phyloP scores from a whole-genome alignment of 2,888 invertebrate species.

The Dysmachus trigonus region DNA sequence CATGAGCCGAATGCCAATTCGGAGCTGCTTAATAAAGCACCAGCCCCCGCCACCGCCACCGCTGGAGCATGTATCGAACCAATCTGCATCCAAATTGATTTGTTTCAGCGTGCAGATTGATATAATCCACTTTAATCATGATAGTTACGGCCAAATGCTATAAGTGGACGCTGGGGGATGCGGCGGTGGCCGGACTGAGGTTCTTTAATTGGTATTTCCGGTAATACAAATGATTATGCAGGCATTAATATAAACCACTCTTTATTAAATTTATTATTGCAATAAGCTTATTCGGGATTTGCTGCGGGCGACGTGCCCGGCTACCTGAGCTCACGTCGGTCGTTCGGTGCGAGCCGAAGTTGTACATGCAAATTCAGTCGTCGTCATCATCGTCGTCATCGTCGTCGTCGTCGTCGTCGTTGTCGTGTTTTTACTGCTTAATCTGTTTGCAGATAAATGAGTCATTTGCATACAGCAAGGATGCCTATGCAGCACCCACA shows the following conservation, averaged over 20 bases:
- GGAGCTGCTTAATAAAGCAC: conserved; percentile 20
- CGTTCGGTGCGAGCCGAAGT: background rate
- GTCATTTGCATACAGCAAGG: conserved; percentile 35
- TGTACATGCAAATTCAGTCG: conserved; percentile 32
- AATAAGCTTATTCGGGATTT: conserved; percentile 26
- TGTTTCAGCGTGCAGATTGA: conserved; percentile 35
- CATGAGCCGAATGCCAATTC: conserved; percentile 13
- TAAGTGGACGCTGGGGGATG: background rate
- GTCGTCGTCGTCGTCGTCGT: conserved; percentile 28
- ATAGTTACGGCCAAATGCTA: conserved; percentile 14
- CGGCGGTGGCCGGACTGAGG: background rate
- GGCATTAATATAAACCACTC: conserved; percentile 38
- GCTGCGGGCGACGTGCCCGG: background rate
- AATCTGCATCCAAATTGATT: conserved; percentile 33
- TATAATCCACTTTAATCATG: conserved; percentile 36
- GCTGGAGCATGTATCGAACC: conserved; percentile 1
- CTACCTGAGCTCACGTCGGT: background rate
- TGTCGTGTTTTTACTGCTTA: conserved; percentile 38
- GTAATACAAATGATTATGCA: conserved; percentile 9
- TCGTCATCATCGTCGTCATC: conserved; percentile 28
- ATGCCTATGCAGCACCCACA: conserved; percentile 21
- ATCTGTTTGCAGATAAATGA: conserved; percentile 43
- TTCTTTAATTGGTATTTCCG: conserved; percentile 28
- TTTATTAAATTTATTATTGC: conserved; percentile 43
- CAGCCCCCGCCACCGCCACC: background rate